phyloP scores from a whole-genome alignment of 2,888 invertebrate species.

The Ommatoiulus sabulosus region DNA sequence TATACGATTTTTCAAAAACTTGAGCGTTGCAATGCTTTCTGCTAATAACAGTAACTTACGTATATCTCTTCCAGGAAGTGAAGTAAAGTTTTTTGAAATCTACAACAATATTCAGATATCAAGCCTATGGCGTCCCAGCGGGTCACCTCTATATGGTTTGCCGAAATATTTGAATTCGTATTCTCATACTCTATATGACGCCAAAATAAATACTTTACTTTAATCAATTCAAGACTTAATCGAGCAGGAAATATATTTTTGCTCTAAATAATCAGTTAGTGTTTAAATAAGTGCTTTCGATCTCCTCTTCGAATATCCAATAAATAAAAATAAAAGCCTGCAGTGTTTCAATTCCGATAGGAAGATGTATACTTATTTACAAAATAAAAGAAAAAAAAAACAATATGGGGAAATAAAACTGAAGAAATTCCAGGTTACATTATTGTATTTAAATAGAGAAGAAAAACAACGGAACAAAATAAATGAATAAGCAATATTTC shows the following conservation, averaged over 20 bases:
- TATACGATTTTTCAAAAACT: no score
- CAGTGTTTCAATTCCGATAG: not conserved
- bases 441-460: constrained; percentile 13
- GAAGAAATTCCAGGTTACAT: constrained; percentile 9
- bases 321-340: not conserved
- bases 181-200: not conserved
- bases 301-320: not conserved
- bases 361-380: not conserved
- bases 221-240: not conserved
- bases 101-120: no score
- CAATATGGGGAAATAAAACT: not conserved
- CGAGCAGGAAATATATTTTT: not conserved
- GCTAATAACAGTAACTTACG: no score
- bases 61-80: no score
- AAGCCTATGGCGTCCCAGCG: not conserved
- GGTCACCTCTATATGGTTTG: not conserved
- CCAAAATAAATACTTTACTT: not conserved
- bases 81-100: no score
- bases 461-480: constrained; percentile 2
- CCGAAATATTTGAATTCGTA: not conserved
- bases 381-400: not conserved
- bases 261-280: not conserved
- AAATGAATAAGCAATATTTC: constrained; percentile 1
- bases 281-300: not conserved
- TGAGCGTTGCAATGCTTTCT: no score